phyloP scores from a whole-genome alignment of 2,888 invertebrate species.

The Crossocerus cetratus region DNA sequence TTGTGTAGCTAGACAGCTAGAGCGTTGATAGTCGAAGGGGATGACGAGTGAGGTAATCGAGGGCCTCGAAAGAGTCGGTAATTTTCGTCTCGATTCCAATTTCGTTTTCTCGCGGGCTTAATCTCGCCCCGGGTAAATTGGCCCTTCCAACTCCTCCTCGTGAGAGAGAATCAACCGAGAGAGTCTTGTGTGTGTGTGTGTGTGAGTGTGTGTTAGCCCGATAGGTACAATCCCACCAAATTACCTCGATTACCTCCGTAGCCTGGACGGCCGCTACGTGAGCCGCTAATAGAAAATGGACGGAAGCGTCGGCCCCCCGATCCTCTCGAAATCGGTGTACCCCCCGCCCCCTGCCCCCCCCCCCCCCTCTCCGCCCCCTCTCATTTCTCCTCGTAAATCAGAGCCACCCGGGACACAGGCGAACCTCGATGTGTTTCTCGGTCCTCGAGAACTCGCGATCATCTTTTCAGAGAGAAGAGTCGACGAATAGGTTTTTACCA shows the following conservation, averaged over 20 bases:
- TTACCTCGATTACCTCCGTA: constrained; percentile 66
- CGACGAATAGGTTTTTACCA: no score
- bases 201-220: constrained; percentile 24
- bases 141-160: constrained; percentile 51
- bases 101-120: constrained; percentile 67
- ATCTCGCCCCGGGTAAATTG: constrained; percentile 64
- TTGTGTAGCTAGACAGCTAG: no score
- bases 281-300: constrained; percentile 20
- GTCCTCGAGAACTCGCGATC: background rate
- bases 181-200: no score
- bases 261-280: constrained; percentile 59
- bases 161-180: background rate
- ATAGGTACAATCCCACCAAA: constrained; percentile 67
- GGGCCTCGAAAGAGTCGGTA: constrained; percentile 49
- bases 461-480: no score
- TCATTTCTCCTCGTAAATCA: background rate
- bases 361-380: background rate
- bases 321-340: background rate
- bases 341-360: background rate
- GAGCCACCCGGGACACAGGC: background rate
- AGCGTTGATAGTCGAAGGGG: background rate
- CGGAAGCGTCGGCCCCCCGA: background rate
- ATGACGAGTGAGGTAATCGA: constrained; percentile 9
- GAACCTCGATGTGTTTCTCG: background rate
- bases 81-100: constrained; percentile 69